Percentiles rank a stretch among this genome's conserved stretches.
phyloP scores from a whole-genome alignment of 2,113 vertebrate species.

The Ahaetulla prasina region DNA sequence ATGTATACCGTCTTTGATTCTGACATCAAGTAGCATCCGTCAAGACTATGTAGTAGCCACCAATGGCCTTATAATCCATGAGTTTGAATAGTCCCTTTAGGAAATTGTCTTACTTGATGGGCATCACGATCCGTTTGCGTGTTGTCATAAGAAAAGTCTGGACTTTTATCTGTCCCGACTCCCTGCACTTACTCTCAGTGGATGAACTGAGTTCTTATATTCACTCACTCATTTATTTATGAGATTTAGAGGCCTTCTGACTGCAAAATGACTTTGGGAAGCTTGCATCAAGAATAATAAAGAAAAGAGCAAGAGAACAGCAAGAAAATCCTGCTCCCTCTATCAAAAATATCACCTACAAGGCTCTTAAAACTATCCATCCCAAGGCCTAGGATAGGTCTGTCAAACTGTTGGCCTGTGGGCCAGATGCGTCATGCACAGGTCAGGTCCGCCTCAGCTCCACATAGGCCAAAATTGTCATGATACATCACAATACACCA shows the following conservation, averaged over 20 bases:
- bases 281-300: not conserved
- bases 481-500: too few relatives aligned
- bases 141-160: not conserved
- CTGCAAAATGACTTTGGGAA: not conserved
- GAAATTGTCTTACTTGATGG: not conserved
- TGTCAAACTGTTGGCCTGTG: too few relatives aligned
- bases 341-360: not conserved
- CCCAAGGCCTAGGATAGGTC: not conserved
- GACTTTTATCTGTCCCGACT: not conserved
- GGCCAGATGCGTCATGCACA: fast-evolving
- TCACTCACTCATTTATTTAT: not conserved
- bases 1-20: not conserved
- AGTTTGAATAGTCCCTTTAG: not conserved
- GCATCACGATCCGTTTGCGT: not conserved
- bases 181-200: not conserved
- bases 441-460: too few relatives aligned
- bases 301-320: not conserved
- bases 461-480: too few relatives aligned
- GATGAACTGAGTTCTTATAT: not conserved
- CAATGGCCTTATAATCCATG: not conserved
- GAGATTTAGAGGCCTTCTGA: not conserved
- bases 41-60: not conserved
- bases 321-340: not conserved
- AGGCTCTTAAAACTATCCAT: not conserved
- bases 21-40: not conserved